These are phyloP conservation scores for Vipera latastei DNA, from an alignment of 2,797 vertebrate genomes.

Conservation along the genomic window DNA sequence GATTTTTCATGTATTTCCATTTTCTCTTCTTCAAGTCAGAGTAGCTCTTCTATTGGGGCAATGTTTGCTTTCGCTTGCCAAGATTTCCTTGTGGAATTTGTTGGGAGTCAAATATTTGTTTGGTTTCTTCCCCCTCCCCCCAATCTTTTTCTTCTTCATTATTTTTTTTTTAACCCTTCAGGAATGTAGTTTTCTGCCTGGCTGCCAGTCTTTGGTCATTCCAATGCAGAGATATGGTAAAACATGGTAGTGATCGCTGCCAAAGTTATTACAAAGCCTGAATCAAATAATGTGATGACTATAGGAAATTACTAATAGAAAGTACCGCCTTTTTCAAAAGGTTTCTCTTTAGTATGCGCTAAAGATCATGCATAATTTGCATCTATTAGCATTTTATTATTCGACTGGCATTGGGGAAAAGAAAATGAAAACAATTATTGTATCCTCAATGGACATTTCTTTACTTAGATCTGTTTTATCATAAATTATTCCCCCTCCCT, in stretches of 20 bases:
- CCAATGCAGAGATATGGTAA: slow-evolving; percentile 23
- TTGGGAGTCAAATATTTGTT: slow-evolving; percentile 62
- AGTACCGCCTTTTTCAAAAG: slow-evolving; percentile 64
- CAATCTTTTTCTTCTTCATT: not conserved
- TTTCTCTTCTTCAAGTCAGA: slow-evolving; percentile 71
- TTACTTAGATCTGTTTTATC: slow-evolving; percentile 70
- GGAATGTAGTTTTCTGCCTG: slow-evolving; percentile 52
- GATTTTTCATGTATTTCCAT: slow-evolving; percentile 81
- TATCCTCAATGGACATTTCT: slow-evolving; percentile 71
- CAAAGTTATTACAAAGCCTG: slow-evolving; percentile 43
- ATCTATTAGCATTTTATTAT: slow-evolving; percentile 82
- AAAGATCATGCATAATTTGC: slow-evolving; percentile 78
- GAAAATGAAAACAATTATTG: slow-evolving; percentile 75
- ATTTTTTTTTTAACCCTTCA: slow-evolving; percentile 42
- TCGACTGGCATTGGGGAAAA: slow-evolving; percentile 61
- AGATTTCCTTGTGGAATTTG: slow-evolving; percentile 70
- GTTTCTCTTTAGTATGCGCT: slow-evolving; percentile 72
- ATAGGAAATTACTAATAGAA: slow-evolving; percentile 60
- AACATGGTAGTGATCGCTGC: slow-evolving; percentile 41
- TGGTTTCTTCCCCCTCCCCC: not conserved
- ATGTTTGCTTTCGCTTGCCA: slow-evolving; percentile 66
- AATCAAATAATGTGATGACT: slow-evolving; percentile 57
- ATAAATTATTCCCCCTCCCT: slow-evolving; percentile 65
- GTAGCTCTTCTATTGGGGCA: slow-evolving; percentile 64
- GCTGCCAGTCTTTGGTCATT: slow-evolving; percentile 42